These are phyloP conservation scores for Clarias fuscus DNA, from an alignment of 2,797 vertebrate genomes.

Conservation along the genomic window DNA sequence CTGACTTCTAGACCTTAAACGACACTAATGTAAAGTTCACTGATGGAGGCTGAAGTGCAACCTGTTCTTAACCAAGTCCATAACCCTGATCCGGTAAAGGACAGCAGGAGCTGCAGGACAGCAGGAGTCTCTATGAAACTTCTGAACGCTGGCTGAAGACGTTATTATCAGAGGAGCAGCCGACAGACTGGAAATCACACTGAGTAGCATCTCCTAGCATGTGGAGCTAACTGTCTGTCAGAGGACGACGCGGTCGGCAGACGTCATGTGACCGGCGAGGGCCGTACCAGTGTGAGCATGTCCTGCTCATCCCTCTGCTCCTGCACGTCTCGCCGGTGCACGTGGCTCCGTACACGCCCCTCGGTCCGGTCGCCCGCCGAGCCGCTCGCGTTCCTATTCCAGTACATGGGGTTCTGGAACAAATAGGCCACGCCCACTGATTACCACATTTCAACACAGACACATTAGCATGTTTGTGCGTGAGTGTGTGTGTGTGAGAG, in stretches of 20 bases:
- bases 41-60: too few relatives aligned
- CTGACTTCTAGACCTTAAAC: too few relatives aligned
- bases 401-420: constrained; percentile 63
- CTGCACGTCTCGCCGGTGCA: constrained; percentile 73
- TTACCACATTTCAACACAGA: not conserved
- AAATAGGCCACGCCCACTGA: constrained; percentile 1
- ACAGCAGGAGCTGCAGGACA: too few relatives aligned
- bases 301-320: constrained; percentile 71
- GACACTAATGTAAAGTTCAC: too few relatives aligned
- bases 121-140: too few relatives aligned
- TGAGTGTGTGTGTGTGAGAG: not conserved
- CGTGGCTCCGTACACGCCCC: constrained; percentile 66
- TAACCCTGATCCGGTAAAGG: too few relatives aligned
- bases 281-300: constrained; percentile 81
- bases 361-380: constrained; percentile 68
- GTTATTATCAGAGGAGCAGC: not conserved
- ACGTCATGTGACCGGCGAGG: not conserved
- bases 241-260: not conserved
- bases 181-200: too few relatives aligned
- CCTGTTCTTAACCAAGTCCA: too few relatives aligned
- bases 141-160: too few relatives aligned
- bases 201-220: too few relatives aligned
- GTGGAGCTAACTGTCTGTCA: not conserved
- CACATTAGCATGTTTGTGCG: too few relatives aligned
- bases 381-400: constrained; percentile 75